Percentiles rank a stretch among this genome's conserved stretches.
Evolutionary conservation across 2,888 invertebrate genomes (phyloP).

Genomic region (Aethes cnicana): DNA sequence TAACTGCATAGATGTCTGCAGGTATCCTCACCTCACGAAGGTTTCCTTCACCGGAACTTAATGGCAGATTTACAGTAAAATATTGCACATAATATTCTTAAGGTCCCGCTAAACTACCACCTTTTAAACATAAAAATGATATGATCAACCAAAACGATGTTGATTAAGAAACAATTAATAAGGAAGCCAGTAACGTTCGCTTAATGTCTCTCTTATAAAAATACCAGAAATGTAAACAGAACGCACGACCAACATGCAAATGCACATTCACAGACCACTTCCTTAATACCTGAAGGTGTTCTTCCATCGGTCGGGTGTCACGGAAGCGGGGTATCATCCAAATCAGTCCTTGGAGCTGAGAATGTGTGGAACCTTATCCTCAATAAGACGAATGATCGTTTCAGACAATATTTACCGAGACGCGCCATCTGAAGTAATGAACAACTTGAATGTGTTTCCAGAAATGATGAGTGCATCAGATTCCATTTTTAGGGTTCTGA

Average conservation of each 20-base stretch:
- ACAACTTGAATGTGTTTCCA: background rate
- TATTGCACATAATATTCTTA: background rate
- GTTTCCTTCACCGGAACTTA: too few species aligned
- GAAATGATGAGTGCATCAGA: background rate
- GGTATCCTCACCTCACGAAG: too few species aligned
- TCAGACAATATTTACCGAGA: slow-evolving; percentile 10
- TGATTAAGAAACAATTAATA: slow-evolving; percentile 28
- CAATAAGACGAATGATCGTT: slow-evolving; percentile 15
- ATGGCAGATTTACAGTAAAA: background rate
- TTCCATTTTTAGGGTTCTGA: too few species aligned
- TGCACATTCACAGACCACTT: background rate
- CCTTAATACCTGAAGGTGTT: background rate
- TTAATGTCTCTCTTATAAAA: slow-evolving; percentile 22
- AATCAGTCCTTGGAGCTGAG: slow-evolving; percentile 15
- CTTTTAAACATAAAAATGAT: background rate
- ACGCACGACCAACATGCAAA: background rate
- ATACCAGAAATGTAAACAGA: slow-evolving; percentile 16
- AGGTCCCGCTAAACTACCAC: background rate
- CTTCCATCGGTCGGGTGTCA: background rate
- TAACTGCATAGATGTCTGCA: too few species aligned
- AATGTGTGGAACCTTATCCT: slow-evolving; percentile 16
- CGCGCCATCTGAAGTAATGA: slow-evolving; percentile 16
- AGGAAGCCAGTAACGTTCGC: slow-evolving; percentile 19
- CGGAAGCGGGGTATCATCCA: slow-evolving; percentile 16
- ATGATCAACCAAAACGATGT: slow-evolving; percentile 2